Conservation (phyloP, 2,113 vertebrate genomes). For the Hyaena hyaena region DNA sequence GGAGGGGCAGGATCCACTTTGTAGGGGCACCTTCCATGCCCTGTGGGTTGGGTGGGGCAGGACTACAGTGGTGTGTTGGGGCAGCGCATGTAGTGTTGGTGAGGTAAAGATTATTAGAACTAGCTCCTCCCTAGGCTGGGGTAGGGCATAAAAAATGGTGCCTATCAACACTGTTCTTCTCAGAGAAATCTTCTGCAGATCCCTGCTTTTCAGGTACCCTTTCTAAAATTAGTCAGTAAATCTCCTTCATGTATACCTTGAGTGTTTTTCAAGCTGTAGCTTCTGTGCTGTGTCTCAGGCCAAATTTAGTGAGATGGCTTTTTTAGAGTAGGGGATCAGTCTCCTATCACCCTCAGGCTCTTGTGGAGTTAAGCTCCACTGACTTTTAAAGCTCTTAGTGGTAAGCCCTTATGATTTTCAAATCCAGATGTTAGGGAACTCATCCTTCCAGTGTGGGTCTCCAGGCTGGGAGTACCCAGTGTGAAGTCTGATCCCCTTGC, state of each 20-base stretch:
- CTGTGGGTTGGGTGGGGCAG: neutral
- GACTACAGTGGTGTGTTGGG: neutral
- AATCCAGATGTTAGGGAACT: neutral
- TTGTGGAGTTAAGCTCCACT: neutral
- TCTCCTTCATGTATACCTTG: neutral
- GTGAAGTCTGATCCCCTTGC: neutral
- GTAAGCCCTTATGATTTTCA: neutral
- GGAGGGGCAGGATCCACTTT: neutral
- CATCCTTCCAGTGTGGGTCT: neutral
- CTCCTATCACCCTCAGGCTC: neutral
- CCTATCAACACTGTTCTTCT: neutral
- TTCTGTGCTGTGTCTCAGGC: neutral
- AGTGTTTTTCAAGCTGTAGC: neutral
- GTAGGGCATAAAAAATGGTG: neutral
- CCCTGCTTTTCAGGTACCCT: neutral
- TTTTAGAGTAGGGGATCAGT: neutral
- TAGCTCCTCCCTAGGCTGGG: neutral
- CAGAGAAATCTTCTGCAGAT: neutral
- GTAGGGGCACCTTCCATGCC: neutral
- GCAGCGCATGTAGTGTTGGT: neutral
- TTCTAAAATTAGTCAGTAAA: neutral
- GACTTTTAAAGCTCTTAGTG: neutral
- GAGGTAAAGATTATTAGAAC: neutral
- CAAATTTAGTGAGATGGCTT: neutral
- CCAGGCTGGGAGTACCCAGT: neutral